Evolutionary conservation across 64 coral and sea anemone genomes (phyloP), one percentile per base, ranked within the genome.

Genomic region (Porites australiensis): DNA sequence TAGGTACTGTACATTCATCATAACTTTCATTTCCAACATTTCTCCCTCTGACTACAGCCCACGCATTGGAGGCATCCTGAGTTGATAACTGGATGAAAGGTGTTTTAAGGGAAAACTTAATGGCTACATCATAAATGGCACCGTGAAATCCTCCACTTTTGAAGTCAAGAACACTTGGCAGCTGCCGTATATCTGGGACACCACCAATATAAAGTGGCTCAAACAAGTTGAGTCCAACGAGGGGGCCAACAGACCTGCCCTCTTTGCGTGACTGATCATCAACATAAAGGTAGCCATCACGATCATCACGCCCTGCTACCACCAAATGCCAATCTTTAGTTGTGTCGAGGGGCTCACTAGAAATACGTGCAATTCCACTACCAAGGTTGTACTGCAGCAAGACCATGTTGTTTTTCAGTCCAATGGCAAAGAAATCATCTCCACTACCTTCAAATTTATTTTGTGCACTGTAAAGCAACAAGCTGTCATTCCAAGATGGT

Each of bases 361-460:
- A 73, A 0, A 98, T 94, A 16, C 52, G 82, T 7, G 77, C 97
- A 50, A 47, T 18, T 5, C 97, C 97, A 57, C 87, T 93, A 2
- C 97, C 97, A 51, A 98, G 88, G 43, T 98, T 94, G 79, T 91
- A 98, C 66, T 96, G 97, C 2, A 98, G 58, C 50, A 98, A 57
- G 5, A 98, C 23, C 48, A 67, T 85, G 77, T 88, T 92, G 23
- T 96, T 80, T 23, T 93, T 82, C 13, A 98, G 27, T 75, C 97
- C 97, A 73, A 98, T 43, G 19, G 97, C 94, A 71, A 98, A 89
- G 14, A 93, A 98, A 74, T 98, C 97, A 67, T 93, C 97, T 3
- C 94, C 97, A 60, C 93, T 92, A 2, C 94, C 94, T 43, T 93
- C 69, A 89, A 93, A 95, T 13, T 70, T 20, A 62, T 98, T 90